Conservation (phyloP, 1,140 invertebrate genomes). For the Helicorthomorpha holstii region DNA sequence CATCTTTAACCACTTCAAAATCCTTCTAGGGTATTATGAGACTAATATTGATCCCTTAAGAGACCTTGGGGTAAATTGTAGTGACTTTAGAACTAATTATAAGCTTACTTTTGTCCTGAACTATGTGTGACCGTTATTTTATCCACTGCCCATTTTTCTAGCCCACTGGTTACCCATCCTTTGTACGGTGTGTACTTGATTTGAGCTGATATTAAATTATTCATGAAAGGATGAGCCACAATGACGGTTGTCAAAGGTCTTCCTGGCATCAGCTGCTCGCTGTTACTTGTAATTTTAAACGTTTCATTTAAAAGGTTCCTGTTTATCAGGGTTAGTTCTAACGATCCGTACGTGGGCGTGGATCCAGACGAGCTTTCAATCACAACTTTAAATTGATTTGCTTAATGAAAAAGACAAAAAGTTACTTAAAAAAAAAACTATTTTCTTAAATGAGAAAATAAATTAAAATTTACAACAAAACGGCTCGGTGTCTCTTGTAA, state of each 20-base stretch:
- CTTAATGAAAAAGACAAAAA: slow-evolving; percentile 23
- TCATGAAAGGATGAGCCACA: slow-evolving; percentile 68
- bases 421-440: slow-evolving; percentile 6
- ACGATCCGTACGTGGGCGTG: slow-evolving; percentile 54
- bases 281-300: slow-evolving; percentile 67
- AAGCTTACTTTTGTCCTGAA: slow-evolving; percentile 50
- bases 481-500: slow-evolving; percentile 77
- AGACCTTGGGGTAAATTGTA: too few species aligned
- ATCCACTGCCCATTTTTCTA: slow-evolving; percentile 51
- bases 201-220: slow-evolving; percentile 46
- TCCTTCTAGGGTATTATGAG: too few species aligned
- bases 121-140: slow-evolving; percentile 68
- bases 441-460: neutral
- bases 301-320: slow-evolving; percentile 67
- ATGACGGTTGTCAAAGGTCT: slow-evolving; percentile 55
- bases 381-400: slow-evolving; percentile 70
- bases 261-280: slow-evolving; percentile 56
- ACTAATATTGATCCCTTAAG: too few species aligned
- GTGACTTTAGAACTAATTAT: neutral
- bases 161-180: slow-evolving; percentile 76
- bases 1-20: too few species aligned
- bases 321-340: slow-evolving; percentile 66
- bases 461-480: slow-evolving; percentile 51
- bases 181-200: slow-evolving; percentile 73
- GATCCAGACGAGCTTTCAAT: slow-evolving; percentile 48